These are phyloP conservation scores for Etheostoma nigrum DNA, from an alignment of 2,797 vertebrate species.

Conservation along the genomic window DNA sequence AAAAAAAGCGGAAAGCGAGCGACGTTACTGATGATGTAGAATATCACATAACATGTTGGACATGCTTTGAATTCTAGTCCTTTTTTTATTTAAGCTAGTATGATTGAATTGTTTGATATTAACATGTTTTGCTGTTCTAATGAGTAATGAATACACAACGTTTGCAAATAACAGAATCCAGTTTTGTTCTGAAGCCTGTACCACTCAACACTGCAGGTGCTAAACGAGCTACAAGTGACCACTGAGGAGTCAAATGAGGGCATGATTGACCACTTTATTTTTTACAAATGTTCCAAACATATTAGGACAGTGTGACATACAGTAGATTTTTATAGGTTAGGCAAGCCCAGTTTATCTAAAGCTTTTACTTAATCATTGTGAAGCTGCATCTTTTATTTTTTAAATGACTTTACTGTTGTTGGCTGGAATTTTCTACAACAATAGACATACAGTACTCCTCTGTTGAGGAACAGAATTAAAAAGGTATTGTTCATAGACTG, in stretches of 20 bases:
- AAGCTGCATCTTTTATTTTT: constrained; percentile 30
- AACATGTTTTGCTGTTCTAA: background rate
- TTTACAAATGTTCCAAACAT: constrained; percentile 8
- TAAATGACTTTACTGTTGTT: constrained; percentile 34
- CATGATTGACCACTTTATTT: background rate
- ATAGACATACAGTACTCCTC: background rate
- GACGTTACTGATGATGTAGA: no score
- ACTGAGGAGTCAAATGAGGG: background rate
- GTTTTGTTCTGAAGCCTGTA: background rate
- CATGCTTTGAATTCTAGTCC: no score
- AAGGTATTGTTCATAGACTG: constrained; percentile 45
- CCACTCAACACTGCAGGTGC: background rate
- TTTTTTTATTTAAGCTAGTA: no score
- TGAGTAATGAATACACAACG: background rate
- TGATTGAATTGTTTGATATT: background rate
- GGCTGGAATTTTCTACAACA: constrained; percentile 8
- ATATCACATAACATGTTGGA: no score
- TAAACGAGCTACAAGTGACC: constrained; percentile 5
- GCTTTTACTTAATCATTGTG: constrained; percentile 45
- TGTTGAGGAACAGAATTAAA: constrained; percentile 14
- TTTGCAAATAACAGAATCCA: constrained; percentile 4
- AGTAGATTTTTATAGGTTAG: background rate
- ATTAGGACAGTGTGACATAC: background rate
- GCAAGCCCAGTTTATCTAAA: constrained; percentile 21
- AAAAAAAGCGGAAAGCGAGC: no score